A percentile compares a stretch with the other conserved stretches of the same genome.
Evolutionary conservation across 2,797 vertebrate species (phyloP).

Genomic region (Anisognathus igniventris): DNA sequence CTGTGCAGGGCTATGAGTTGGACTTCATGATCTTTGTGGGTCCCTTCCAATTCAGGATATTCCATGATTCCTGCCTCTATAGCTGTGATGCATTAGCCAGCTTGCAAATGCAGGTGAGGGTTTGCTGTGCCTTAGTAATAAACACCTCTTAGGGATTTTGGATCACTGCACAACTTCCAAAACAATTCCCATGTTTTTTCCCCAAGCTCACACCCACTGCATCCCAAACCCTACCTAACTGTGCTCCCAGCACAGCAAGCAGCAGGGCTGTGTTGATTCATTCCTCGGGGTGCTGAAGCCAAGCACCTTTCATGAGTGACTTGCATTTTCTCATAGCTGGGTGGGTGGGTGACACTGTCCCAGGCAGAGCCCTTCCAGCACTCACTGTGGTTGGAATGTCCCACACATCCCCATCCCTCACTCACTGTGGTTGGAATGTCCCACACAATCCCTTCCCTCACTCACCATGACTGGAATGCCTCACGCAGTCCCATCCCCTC

Average conservation of each 20-base stretch:
- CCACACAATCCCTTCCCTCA: accelerated
- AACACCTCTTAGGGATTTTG: neutral
- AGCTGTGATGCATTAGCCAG: neutral
- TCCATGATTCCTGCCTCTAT: neutral
- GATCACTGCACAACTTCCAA: neutral
- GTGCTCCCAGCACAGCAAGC: neutral
- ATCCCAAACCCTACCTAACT: neutral
- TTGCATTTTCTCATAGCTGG: neutral
- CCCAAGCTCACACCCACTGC: neutral
- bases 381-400: neutral
- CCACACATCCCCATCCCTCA: accelerated
- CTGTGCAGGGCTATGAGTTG: accelerated
- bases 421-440: accelerated
- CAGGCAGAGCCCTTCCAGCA: neutral
- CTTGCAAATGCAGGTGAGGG: neutral
- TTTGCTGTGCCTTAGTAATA: neutral
- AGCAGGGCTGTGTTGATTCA: neutral
- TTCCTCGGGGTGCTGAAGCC: neutral
- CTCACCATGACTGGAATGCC: accelerated
- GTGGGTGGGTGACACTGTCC: neutral
- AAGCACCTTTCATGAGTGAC: neutral
- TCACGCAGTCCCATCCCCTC: constrained; percentile 56
- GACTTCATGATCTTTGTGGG: neutral
- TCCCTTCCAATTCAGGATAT: neutral
- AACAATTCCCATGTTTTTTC: neutral